Conservation (phyloP, 2,888 invertebrate genomes). For the Aricia artaxerxes region DNA sequence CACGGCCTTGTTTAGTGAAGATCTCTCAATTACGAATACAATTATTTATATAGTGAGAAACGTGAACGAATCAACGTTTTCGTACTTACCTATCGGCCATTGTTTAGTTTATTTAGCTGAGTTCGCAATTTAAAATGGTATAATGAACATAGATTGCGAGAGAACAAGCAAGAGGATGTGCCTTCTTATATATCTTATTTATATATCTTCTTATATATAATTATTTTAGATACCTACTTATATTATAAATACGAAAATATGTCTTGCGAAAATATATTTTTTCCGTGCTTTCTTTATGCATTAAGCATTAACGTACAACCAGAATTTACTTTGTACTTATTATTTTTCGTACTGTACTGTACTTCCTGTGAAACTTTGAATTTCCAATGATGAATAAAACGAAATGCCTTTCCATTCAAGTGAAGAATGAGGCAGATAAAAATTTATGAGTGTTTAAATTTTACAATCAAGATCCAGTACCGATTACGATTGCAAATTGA, state of each 20-base stretch:
- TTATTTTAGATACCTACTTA: too few relatives aligned
- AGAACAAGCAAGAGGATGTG: too few relatives aligned
- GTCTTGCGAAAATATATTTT: too few relatives aligned
- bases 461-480: constrained; percentile 46
- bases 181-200: too few relatives aligned
- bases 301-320: too few relatives aligned
- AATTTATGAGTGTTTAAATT: constrained; percentile 48
- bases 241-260: too few relatives aligned
- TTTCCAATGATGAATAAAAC: constrained; percentile 9
- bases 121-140: background rate
- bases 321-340: too few relatives aligned
- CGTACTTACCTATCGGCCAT: background rate
- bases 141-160: too few relatives aligned
- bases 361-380: background rate
- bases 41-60: constrained; percentile 18
- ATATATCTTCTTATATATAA: too few relatives aligned
- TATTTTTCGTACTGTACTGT: background rate
- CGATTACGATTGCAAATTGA: constrained; percentile 41
- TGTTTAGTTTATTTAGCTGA: background rate
- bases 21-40: constrained; percentile 16
- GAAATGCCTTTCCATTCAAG: background rate
- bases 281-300: too few relatives aligned
- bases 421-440: constrained; percentile 39
- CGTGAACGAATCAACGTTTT: background rate
- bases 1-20: background rate